phyloP scores from a whole-genome alignment of 2,113 vertebrate genomes.

The Pelobates fuscus region DNA sequence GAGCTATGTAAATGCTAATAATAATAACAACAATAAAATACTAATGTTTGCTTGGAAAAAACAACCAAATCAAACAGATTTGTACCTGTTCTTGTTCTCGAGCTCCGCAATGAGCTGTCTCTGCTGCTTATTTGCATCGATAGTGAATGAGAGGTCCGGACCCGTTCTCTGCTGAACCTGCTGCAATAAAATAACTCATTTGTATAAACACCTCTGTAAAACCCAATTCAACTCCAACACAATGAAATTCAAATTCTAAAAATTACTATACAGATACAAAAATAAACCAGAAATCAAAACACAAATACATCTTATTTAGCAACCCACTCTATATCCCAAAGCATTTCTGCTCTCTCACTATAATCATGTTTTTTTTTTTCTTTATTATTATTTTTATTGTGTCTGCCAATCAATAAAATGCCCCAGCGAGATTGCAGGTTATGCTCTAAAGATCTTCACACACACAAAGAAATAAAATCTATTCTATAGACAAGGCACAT shows the following conservation, averaged over 20 bases:
- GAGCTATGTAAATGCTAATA: too few relatives aligned
- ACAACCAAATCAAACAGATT: too few relatives aligned
- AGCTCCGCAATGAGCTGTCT: slow-evolving; percentile 96
- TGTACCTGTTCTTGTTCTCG: slow-evolving; percentile 96
- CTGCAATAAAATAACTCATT: slow-evolving; percentile 66
- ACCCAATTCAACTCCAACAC: background rate
- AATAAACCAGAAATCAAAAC: slow-evolving; percentile 5
- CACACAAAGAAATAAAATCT: background rate
- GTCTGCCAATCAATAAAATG: background rate
- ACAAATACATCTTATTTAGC: background rate
- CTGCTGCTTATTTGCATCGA: slow-evolving; percentile 95
- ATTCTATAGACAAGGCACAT: background rate
- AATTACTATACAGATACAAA: background rate
- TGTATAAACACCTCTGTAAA: background rate
- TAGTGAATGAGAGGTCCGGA: slow-evolving; percentile 88
- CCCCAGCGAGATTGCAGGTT: background rate
- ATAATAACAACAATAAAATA: too few relatives aligned
- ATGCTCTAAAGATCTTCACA: background rate
- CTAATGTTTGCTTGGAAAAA: too few relatives aligned
- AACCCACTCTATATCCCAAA: background rate
- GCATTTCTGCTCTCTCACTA: background rate
- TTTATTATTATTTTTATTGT: slow-evolving; percentile 3
- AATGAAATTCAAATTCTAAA: slow-evolving; percentile 2
- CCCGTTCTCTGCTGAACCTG: slow-evolving; percentile 83
- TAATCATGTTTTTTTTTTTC: too few relatives aligned